Base-by-base conservation (phyloP, 1,140 invertebrate species). In the Tetramorium alpestre region DNA sequence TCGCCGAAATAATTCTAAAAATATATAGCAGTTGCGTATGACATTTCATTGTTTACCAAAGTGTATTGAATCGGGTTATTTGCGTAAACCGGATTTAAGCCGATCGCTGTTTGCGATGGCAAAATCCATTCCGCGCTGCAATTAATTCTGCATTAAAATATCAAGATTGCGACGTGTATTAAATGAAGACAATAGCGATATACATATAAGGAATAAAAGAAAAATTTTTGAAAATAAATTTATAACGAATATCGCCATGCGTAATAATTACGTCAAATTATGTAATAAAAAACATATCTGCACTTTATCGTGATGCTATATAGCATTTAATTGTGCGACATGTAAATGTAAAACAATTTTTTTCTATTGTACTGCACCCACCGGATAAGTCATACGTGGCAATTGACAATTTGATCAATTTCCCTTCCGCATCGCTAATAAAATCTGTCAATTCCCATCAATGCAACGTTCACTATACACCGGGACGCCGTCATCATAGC, bases 401-500 rank as follows among this genome's bases (percentile, higher is more conserved):
- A 47, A 84, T 60, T 62, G 51, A 84, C 54, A 25, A 69, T 62
- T 62, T 73, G 69, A 84, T 84, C 69, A 60, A 73, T 75, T 75
- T 60, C 38, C 28, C 54, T 84, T 75, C 54, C 28, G 54, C 69
- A 47, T 75, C 54, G 54, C 56, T 73, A 84, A 60, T 60, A 49
- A 84, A 84, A 75, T 62, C 56, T 54, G 80, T 75, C 80, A 60
- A 62, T 73, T 84, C 13, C 54, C 80, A 60, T 60, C 67, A 22
- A 18, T 13, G 54, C 25, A 72, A 22, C 41, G 13, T 47, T 13
- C 41, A 25, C 33, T 49, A 25, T 58, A 38, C 47, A 47, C 13
- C 67, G 38, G 25, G 60, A 28, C 6, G 6, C 41, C 51, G 28
- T 84, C 70, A 84, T 75, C 69, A 13, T 60, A 60, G n/a, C n/a